A percentile compares a stretch with the other conserved stretches of the same genome.
Conservation (phyloP, 1,140 invertebrate genomes). For the Lepidurus couesii region DNA sequence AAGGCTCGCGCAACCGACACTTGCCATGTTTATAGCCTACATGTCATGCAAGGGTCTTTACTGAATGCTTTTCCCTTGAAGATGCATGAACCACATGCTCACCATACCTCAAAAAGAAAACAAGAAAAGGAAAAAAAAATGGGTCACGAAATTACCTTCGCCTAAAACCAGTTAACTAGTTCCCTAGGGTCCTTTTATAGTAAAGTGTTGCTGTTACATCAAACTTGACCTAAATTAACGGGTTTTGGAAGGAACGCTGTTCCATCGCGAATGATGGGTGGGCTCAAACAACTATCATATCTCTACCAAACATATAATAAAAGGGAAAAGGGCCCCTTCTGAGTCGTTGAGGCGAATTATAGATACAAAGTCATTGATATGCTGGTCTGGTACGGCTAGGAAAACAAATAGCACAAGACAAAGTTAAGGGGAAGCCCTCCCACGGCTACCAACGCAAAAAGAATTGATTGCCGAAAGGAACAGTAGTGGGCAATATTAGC, state of each 20-base stretch:
- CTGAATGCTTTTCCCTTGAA: background rate
- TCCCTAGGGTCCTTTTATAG: background rate
- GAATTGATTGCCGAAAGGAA: constrained; percentile 19
- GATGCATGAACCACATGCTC: background rate
- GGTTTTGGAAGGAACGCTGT: background rate
- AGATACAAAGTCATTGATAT: no score
- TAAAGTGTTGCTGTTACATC: background rate
- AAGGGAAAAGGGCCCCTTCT: background rate
- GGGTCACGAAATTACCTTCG: constrained; percentile 1
- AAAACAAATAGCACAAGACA: no score
- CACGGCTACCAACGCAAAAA: background rate
- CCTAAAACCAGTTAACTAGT: background rate
- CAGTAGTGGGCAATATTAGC: constrained; percentile 1
- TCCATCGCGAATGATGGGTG: background rate
- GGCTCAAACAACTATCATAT: background rate
- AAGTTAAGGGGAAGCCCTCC: no score
- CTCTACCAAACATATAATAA: background rate
- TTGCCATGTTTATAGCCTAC: background rate
- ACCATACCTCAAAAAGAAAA: background rate
- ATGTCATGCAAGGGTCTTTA: background rate
- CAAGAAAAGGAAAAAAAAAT: background rate
- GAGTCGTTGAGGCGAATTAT: no score
- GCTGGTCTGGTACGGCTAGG: no score
- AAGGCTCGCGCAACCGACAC: background rate
- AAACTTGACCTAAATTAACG: constrained; percentile 4